Base-by-base conservation (phyloP, 2,888 invertebrate species). In the Lypha dubia region DNA sequence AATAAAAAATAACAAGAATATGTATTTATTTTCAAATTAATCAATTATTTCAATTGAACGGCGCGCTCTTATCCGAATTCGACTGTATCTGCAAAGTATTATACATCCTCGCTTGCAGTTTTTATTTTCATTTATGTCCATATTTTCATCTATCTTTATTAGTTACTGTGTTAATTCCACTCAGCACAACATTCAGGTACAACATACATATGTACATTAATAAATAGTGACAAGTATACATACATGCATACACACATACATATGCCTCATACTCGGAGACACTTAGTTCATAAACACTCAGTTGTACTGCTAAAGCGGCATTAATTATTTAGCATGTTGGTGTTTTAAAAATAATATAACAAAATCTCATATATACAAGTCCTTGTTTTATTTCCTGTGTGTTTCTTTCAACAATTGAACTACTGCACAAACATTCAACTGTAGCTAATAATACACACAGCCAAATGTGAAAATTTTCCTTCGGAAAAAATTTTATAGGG, bases 291-390 rank as follows among this genome's bases (percentile, higher is more conserved):
- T 28, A 56, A 20, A 38, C 28, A 2, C 28, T 28, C 28, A 2
- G 28, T 28, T 28, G 5, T 28, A 28, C n/a, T 49, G 49, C 38
- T 58, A 44, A 49, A 49, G 73, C 41, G 35, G 46, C 53, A 79
- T 79, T 68, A 79, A 83, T 73, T 77, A 74, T 79, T 74, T 68
- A 79, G 35, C 68, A 62, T 79, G 60, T 73, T 68, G 73, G 20
- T 77, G 73, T 73, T 44, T 68, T 53, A 41, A 56, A 77, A 67
- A 76, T 63, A 58, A n/a, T 9, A 6, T 35, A 35, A 38, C 41
- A 38, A 76, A 63, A 56, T 63, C 11, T 60, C 68, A 65, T 46
- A 35, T 53, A 24, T 51, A 56, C 20, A 49, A 28, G 41, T 68
- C 11, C 22, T 41, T 41, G 38, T 51, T 70, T 63, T 63, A 53